Conservation (phyloP, 2,797 vertebrate genomes). For the Taeniopygia guttata region DNA sequence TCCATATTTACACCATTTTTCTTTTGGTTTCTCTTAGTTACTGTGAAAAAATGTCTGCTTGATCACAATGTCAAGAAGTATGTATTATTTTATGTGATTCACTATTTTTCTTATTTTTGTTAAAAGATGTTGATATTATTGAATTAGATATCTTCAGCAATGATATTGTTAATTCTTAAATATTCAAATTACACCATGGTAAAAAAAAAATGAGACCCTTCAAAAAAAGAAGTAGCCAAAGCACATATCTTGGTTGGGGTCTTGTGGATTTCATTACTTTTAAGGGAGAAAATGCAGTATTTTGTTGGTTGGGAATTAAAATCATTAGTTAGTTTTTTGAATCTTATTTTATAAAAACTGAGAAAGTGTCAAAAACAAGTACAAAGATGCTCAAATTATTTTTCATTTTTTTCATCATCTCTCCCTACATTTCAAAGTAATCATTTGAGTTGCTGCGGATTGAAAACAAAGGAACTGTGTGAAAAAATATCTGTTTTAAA, state of each 20-base stretch:
- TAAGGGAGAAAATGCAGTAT: neutral
- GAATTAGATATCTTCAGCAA: neutral
- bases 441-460: neutral
- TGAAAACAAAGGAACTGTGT: neutral
- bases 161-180: neutral
- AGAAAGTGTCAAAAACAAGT: neutral
- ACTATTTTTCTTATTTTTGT: neutral
- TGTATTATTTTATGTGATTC: neutral
- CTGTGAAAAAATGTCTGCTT: neutral
- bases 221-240: neutral
- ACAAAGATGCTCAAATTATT: neutral
- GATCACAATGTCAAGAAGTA: neutral
- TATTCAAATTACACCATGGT: neutral
- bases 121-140: neutral
- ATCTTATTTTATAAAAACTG: neutral
- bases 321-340: neutral
- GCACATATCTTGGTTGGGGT: rapidly evolving
- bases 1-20: neutral
- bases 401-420: neutral
- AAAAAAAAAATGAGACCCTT: neutral
- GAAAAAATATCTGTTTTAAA: neutral
- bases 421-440: neutral
- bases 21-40: neutral
- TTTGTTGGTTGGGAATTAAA: neutral
- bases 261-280: neutral